Conservation (phyloP, 2,888 invertebrate species). For the Toxonevra muliebris region DNA sequence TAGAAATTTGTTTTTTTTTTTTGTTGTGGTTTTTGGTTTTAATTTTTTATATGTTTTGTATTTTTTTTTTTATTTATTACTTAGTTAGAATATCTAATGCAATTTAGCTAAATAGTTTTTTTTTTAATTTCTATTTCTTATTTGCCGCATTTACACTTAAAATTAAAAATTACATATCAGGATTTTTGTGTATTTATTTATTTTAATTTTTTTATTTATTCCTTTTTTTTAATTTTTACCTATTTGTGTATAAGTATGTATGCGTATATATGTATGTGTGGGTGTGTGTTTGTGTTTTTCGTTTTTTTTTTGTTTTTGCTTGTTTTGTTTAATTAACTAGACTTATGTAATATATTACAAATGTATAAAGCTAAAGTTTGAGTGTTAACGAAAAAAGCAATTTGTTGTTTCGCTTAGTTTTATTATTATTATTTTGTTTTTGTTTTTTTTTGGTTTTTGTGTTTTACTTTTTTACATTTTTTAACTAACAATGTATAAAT, state of each 20-base stretch:
- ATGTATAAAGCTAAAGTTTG: constrained; percentile 55
- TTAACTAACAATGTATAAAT: constrained; percentile 34
- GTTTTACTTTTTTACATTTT: constrained; percentile 20
- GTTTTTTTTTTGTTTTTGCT: neutral
- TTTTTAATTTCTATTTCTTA: constrained; percentile 6
- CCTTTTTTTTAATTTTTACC: neutral
- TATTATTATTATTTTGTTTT: constrained; percentile 6
- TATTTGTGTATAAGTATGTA: neutral
- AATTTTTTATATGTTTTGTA: constrained; percentile 18
- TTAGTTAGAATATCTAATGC: constrained; percentile 28
- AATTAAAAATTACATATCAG: constrained; percentile 1
- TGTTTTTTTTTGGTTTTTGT: constrained; percentile 21
- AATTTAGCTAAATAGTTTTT: constrained; percentile 12
- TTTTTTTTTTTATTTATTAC: constrained; percentile 19
- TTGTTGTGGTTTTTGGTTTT: constrained; percentile 1
- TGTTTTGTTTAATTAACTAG: constrained; percentile 37
- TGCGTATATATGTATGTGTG: constrained; percentile 7
- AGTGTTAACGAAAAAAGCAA: constrained; percentile 36
- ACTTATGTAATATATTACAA: constrained; percentile 50
- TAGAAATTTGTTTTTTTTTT: constrained; percentile 25
- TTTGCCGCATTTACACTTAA: constrained; percentile 19
- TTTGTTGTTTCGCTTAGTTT: constrained; percentile 39
- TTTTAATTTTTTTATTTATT: constrained; percentile 3
- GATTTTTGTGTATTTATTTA: neutral
- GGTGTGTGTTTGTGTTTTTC: neutral